A percentile compares a stretch with the other conserved stretches of the same genome.
phyloP scores from a whole-genome alignment of 1,140 invertebrate species.

The Euglossa dilemma region DNA sequence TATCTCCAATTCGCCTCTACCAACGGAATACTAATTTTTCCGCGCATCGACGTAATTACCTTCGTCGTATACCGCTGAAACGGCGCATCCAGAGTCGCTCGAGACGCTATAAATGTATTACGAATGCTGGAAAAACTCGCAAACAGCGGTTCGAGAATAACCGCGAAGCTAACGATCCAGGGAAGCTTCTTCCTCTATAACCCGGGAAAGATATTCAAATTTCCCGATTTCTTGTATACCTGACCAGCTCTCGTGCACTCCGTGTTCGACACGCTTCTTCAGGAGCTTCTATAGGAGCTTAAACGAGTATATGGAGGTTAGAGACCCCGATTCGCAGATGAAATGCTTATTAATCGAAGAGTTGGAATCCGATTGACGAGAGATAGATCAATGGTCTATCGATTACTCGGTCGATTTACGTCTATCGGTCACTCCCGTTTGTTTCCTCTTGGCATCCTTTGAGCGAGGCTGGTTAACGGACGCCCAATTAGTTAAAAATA shows the following conservation, averaged over 20 bases:
- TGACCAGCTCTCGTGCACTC: too few species aligned
- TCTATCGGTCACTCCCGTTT: background rate
- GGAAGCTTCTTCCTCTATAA: background rate
- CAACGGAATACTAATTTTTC: background rate
- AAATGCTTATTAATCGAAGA: background rate
- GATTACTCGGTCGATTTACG: conserved; percentile 3
- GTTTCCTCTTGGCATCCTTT: background rate
- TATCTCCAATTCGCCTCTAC: background rate
- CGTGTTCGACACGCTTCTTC: background rate
- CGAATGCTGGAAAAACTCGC: background rate
- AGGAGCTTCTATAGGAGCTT: too few species aligned
- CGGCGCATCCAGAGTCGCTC: background rate
- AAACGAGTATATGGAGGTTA: background rate
- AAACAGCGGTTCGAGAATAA: background rate
- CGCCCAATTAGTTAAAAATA: conserved; percentile 11
- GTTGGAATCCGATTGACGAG: background rate
- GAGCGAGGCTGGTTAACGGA: conserved; percentile 8
- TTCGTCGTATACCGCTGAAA: background rate
- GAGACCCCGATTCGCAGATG: background rate
- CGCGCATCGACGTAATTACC: background rate
- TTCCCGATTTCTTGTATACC: background rate
- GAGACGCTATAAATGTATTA: background rate
- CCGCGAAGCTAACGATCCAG: background rate
- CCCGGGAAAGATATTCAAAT: background rate
- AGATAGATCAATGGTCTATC: background rate